Conservation (phyloP, 2,113 vertebrate genomes). For the Phalacrocorax brasilianus region DNA sequence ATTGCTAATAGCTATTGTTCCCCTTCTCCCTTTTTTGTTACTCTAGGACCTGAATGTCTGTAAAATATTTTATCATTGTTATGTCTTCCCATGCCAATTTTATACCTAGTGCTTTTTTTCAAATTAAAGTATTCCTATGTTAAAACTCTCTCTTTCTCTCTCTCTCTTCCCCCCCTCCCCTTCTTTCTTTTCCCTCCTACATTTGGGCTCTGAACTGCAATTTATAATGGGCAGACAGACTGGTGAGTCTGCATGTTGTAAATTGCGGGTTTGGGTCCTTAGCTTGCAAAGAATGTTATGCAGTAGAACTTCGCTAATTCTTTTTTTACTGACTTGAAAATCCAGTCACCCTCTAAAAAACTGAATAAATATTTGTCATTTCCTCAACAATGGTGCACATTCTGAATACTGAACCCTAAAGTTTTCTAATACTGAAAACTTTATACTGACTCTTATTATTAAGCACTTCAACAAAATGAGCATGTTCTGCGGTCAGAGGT, state of each 20-base stretch:
- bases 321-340: constrained; percentile 15
- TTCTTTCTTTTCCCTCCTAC: constrained; percentile 3
- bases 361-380: background rate
- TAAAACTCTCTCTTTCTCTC: constrained; percentile 43
- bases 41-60: constrained; percentile 18
- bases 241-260: constrained; percentile 70
- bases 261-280: constrained; percentile 64
- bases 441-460: background rate
- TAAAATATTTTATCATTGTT: constrained; percentile 37
- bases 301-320: constrained; percentile 62
- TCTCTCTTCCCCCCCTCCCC: background rate
- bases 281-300: constrained; percentile 59
- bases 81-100: constrained; percentile 17
- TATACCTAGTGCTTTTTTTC: constrained; percentile 28
- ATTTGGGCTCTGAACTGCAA: constrained; percentile 64
- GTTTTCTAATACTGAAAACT: constrained; percentile 51
- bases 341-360: constrained; percentile 12
- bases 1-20: constrained; percentile 13
- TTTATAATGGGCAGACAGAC: constrained; percentile 65
- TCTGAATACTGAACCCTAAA: constrained; percentile 8
- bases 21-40: background rate
- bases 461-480: background rate
- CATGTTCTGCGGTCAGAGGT: constrained; percentile 27
- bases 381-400: background rate
- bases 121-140: constrained; percentile 43